These are phyloP conservation scores for Diorhabda elongata DNA, from an alignment of 1,140 invertebrate species.

Conservation along the genomic window DNA sequence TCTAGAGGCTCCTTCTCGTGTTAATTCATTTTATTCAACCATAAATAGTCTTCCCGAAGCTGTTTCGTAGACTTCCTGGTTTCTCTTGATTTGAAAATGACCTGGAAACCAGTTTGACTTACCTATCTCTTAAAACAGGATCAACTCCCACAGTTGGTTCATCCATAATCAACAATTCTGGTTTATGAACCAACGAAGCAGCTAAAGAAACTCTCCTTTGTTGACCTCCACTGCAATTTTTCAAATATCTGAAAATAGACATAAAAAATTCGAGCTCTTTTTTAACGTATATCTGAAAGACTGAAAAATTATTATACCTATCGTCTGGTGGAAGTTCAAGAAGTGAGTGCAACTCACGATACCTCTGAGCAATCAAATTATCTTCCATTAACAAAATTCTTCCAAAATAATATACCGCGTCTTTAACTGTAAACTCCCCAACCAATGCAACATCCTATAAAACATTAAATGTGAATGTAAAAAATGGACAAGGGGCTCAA, in stretches of 20 bases:
- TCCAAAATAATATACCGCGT: conserved; percentile 85
- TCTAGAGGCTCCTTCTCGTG: too few species aligned
- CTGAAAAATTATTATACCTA: conserved; percentile 25
- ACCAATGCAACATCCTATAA: conserved; percentile 78
- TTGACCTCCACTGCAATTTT: conserved; percentile 80
- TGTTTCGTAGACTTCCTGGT: too few species aligned
- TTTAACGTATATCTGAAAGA: background rate
- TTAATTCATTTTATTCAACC: too few species aligned
- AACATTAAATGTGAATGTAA: background rate
- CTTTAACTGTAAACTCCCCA: conserved; percentile 78
- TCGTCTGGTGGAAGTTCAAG: conserved; percentile 67
- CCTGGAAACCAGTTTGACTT: background rate
- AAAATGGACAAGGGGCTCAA: too few species aligned
- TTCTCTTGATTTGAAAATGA: too few species aligned
- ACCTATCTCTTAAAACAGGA: conserved; percentile 75
- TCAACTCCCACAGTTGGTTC: conserved; percentile 92
- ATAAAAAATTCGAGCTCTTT: background rate
- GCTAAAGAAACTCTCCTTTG: conserved; percentile 83
- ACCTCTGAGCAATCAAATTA: conserved; percentile 61
- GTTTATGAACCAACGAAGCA: conserved; percentile 79
- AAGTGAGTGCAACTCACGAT: conserved; percentile 64
- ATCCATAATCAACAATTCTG: conserved; percentile 84
- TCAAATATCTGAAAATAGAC: conserved; percentile 49
- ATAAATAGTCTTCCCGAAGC: too few species aligned
- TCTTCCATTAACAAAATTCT: conserved; percentile 76